Evolutionary conservation across 2,888 invertebrate species (phyloP), one percentile per base, ranked within the genome.

Genomic region (Eueremaeus valkanovi): DNA sequence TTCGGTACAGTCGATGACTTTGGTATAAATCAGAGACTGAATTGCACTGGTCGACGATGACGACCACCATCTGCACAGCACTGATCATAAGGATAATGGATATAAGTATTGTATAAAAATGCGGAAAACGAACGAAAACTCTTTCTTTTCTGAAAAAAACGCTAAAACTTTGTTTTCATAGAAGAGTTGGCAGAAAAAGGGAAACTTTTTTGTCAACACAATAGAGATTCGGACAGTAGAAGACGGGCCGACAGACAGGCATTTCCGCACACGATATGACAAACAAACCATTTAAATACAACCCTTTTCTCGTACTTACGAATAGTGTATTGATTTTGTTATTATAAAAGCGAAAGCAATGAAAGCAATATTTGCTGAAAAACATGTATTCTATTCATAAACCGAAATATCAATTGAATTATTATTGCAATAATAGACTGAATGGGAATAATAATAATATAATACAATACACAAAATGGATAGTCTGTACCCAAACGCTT

Each of bases 201-300:
- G n/a, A 58, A 29, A 27, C n/a, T 11, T 55, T 55, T 55, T 51
- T 21, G n/a, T 3, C 9, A 55, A 24, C 24, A 55, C 55, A 55
- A 55, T 55, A 55, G 55, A 13, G 5, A 24, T 55, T 55, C 27
- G 55, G 55, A 55, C 55, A 61, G n/a, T n/a, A n/a, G 61, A 61
- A 61, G 61, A 61, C 61, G 61, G 31, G n/a, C 61, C 61, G 61
- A 61, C 61, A 61, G 55, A 61, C 61, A 61, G 61, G 24, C 61
- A 61, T 33, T 61, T 61, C 61, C 61, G 61, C 61, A 61, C 29
- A 16, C 21, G 13, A 61, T 33, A 61, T 61, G 11, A 61, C 61
- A 61, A 61, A 61, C 21, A 21, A 61, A 61, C 16, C 29, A 16
- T 33, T 31, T 31, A 11, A 18, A 6, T 13, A 11, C 61, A 61